Percentiles rank a stretch among this genome's conserved stretches.
Evolutionary conservation across 2,888 invertebrate genomes (phyloP).

Genomic region (Protonemura montana): DNA sequence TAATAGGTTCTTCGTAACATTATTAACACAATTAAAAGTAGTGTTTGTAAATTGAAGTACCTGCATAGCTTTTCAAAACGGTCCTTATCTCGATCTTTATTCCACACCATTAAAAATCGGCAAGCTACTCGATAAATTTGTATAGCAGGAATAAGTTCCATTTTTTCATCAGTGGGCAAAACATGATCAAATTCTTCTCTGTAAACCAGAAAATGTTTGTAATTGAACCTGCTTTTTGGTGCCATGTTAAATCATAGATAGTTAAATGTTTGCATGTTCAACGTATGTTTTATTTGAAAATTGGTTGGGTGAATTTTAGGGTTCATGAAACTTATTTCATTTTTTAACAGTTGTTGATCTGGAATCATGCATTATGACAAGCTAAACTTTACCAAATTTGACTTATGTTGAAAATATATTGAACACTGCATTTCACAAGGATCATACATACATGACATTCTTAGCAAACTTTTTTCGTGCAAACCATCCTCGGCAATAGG

Average conservation of each 20-base stretch:
- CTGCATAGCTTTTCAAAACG: slow-evolving; percentile 82
- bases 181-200: slow-evolving; percentile 79
- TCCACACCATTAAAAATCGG: slow-evolving; percentile 71
- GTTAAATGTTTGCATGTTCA: too few relatives aligned
- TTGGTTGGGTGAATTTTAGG: too few relatives aligned
- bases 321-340: too few relatives aligned
- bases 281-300: too few relatives aligned
- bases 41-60: slow-evolving; percentile 53
- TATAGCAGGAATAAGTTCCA: slow-evolving; percentile 71
- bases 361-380: too few relatives aligned
- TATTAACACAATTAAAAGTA: not conserved
- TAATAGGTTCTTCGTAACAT: not conserved
- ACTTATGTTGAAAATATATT: too few relatives aligned
- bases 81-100: slow-evolving; percentile 71
- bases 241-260: too few relatives aligned
- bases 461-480: slow-evolving; percentile 69
- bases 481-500: slow-evolving; percentile 79
- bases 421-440: too few relatives aligned
- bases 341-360: too few relatives aligned
- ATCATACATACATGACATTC: slow-evolving; percentile 71
- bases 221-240: slow-evolving; percentile 39
- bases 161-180: slow-evolving; percentile 65
- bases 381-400: too few relatives aligned
- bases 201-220: slow-evolving; percentile 54
- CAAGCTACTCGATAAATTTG: slow-evolving; percentile 76